Percentiles rank a stretch among this genome's conserved stretches.
phyloP scores from a whole-genome alignment of 2,888 invertebrate genomes.

The Branchellion lobata region DNA sequence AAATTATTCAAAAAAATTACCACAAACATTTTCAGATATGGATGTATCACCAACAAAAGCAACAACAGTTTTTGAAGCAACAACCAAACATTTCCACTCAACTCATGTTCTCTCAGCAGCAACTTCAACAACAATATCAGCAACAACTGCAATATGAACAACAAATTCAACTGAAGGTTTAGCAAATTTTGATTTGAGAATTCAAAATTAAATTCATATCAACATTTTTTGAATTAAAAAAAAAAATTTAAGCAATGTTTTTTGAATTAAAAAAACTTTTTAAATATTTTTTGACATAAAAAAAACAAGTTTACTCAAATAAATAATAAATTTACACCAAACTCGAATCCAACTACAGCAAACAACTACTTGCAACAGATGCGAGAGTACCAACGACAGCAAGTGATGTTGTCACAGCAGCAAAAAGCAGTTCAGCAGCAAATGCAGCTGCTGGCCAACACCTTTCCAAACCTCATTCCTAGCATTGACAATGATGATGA shows the following conservation, averaged over 20 bases:
- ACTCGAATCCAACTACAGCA: no score
- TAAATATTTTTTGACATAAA: no score
- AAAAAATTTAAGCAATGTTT: no score
- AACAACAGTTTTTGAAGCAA: slow-evolving; percentile 30
- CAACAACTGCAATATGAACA: slow-evolving; percentile 20
- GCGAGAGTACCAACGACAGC: neutral
- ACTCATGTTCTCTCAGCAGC: neutral
- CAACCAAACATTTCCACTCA: neutral
- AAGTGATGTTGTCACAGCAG: neutral
- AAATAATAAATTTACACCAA: no score
- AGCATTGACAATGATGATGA: neutral
- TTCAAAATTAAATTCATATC: no score
- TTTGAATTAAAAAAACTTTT: no score
- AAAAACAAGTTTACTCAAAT: no score
- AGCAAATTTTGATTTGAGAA: no score
- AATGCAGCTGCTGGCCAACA: neutral
- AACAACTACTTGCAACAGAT: no score
- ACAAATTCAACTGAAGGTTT: slow-evolving; percentile 19
- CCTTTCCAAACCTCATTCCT: neutral
- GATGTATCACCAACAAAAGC: slow-evolving; percentile 16
- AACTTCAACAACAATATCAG: slow-evolving; percentile 1
- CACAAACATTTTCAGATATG: slow-evolving; percentile 4
- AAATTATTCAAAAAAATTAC: no score
- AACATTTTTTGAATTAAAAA: no score
- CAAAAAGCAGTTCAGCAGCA: slow-evolving; percentile 6